These are phyloP conservation scores for Prosopocoilus inquinatus DNA, from an alignment of 2,888 invertebrate genomes.

Conservation along the genomic window DNA sequence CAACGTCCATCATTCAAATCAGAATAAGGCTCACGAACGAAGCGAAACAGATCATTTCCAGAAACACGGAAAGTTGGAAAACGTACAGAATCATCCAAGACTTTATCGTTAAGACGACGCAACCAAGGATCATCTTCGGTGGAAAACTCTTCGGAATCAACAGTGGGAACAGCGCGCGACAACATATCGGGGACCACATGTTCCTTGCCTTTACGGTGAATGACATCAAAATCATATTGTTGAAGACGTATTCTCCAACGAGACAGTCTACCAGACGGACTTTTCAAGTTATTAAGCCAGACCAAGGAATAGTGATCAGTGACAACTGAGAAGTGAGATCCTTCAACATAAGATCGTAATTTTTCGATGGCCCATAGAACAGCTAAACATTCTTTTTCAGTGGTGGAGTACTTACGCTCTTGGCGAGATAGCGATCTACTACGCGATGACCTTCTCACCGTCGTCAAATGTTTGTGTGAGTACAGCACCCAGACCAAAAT, in stretches of 20 bases:
- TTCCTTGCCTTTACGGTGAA: conserved; percentile 23
- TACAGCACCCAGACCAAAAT: conserved; percentile 15
- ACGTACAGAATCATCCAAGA: conserved; percentile 13
- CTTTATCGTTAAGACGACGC: conserved; percentile 13
- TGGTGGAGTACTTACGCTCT: conserved; percentile 22
- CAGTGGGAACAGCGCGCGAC: conserved; percentile 13
- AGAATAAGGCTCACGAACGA: conserved; percentile 11
- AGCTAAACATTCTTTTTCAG: conserved; percentile 24
- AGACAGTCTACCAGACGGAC: background rate
- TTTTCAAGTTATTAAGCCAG: background rate
- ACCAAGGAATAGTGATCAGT: background rate
- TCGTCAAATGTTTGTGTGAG: conserved; percentile 23
- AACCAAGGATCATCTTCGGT: conserved; percentile 20
- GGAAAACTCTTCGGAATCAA: background rate
- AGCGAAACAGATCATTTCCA: conserved; percentile 20
- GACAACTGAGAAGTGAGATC: background rate
- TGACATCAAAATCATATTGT: conserved; percentile 20
- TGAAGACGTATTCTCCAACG: conserved; percentile 4
- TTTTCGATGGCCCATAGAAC: conserved; percentile 28
- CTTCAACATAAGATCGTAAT: conserved; percentile 12
- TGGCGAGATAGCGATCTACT: conserved; percentile 18
- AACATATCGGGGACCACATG: conserved; percentile 24
- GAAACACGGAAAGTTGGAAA: conserved; percentile 24
- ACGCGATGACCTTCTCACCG: conserved; percentile 26
- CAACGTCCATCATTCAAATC: conserved; percentile 15